A percentile compares a stretch with the other conserved stretches of the same genome.
phyloP scores from a whole-genome alignment of 2,113 vertebrate species.

The Ciconia stormi region DNA sequence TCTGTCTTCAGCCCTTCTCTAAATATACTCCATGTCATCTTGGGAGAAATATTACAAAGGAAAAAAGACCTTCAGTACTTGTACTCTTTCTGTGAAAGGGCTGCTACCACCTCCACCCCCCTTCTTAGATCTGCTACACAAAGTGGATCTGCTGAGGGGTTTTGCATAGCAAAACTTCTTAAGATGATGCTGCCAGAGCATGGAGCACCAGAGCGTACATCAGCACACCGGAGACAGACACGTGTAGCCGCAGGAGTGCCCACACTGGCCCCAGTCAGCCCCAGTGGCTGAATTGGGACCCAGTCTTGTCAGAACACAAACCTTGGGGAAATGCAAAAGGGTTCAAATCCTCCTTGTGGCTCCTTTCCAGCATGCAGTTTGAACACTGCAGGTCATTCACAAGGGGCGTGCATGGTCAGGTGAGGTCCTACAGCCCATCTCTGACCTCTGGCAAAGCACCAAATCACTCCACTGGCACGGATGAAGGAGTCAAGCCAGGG shows the following conservation, averaged over 20 bases:
- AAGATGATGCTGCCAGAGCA: background rate
- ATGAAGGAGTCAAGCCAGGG: background rate
- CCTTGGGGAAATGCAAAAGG: background rate
- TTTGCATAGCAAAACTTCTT: background rate
- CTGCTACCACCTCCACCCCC: background rate
- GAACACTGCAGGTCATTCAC: accelerated
- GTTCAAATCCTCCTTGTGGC: background rate
- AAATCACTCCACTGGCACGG: accelerated
- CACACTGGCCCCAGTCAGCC: background rate
- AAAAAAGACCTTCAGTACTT: background rate
- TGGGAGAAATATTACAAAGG: background rate
- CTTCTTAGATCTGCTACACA: background rate
- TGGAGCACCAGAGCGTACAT: background rate
- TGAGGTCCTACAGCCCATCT: accelerated
- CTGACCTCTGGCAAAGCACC: background rate
- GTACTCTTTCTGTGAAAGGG: background rate
- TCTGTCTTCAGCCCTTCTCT: background rate
- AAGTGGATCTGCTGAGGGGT: background rate
- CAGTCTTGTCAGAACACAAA: background rate
- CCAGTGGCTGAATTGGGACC: accelerated
- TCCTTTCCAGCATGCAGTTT: background rate
- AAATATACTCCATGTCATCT: background rate
- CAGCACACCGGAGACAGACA: background rate
- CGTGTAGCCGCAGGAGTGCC: accelerated
- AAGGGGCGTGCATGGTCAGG: background rate